Conservation (phyloP, 2,797 vertebrate species). For the Platalea minor region DNA sequence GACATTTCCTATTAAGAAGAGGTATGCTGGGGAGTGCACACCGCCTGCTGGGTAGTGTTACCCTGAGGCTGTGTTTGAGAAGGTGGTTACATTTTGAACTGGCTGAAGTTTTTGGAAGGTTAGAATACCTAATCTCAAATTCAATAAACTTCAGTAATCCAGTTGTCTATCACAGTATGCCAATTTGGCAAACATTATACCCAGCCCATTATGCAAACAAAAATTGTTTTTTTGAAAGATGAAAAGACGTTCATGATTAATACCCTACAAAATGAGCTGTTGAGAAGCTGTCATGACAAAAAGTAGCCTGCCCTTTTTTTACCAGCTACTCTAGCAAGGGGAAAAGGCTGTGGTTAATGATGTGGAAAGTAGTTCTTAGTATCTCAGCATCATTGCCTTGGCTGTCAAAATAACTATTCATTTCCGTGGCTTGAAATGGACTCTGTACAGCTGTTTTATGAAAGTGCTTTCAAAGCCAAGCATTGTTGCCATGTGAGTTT, state of each 20-base stretch:
- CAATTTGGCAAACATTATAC: background rate
- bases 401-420: conserved; percentile 59
- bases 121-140: background rate
- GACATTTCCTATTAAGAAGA: background rate
- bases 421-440: conserved; percentile 57
- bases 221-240: background rate
- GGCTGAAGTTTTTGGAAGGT: background rate
- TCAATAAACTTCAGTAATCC: background rate
- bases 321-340: background rate
- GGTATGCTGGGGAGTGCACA: background rate
- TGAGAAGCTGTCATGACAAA: conserved; percentile 12
- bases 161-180: background rate
- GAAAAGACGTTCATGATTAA: background rate
- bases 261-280: background rate
- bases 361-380: conserved; percentile 58
- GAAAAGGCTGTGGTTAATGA: conserved; percentile 49
- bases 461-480: conserved; percentile 30
- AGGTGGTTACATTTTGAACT: background rate
- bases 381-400: conserved; percentile 19
- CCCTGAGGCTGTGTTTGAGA: background rate
- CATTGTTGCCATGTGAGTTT: background rate
- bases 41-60: background rate
- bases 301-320: conserved; percentile 13
- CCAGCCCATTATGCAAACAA: background rate
- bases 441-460: conserved; percentile 26